Percentiles rank a stretch among this genome's conserved stretches.
Conservation (phyloP, 2,888 invertebrate genomes). For the Nymphalis c-album region DNA sequence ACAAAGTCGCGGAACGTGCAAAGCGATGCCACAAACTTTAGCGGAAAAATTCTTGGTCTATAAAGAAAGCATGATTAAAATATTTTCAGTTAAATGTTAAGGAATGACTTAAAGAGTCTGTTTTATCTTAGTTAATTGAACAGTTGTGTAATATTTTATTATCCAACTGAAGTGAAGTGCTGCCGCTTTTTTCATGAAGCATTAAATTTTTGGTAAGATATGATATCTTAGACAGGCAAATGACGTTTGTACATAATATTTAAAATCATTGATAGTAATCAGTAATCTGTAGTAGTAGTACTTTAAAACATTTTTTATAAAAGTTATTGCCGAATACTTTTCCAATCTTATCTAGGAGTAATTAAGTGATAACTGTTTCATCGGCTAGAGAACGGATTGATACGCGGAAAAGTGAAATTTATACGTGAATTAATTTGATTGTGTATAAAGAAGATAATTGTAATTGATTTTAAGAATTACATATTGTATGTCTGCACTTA, state of each 20-base stretch:
- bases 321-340: constrained; percentile 20
- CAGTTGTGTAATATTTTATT: too few species aligned
- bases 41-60: too few species aligned
- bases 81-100: too few species aligned
- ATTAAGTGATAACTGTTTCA: constrained; percentile 31
- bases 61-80: too few species aligned
- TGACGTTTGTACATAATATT: too few species aligned
- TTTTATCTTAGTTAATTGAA: too few species aligned
- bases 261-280: background rate
- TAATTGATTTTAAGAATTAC: background rate
- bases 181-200: background rate
- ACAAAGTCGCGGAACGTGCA: too few species aligned
- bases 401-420: background rate
- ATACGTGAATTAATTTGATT: constrained; percentile 12
- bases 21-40: too few species aligned
- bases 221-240: background rate
- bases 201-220: too few species aligned
- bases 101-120: too few species aligned
- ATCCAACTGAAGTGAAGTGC: background rate
- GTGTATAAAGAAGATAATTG: background rate
- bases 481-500: background rate
- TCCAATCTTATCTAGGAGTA: constrained; percentile 26
- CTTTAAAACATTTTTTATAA: constrained; percentile 7
- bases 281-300: constrained; percentile 8
- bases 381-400: background rate